Conservation (phyloP, 2,888 invertebrate species). For the Agonopterix subpropinquella region DNA sequence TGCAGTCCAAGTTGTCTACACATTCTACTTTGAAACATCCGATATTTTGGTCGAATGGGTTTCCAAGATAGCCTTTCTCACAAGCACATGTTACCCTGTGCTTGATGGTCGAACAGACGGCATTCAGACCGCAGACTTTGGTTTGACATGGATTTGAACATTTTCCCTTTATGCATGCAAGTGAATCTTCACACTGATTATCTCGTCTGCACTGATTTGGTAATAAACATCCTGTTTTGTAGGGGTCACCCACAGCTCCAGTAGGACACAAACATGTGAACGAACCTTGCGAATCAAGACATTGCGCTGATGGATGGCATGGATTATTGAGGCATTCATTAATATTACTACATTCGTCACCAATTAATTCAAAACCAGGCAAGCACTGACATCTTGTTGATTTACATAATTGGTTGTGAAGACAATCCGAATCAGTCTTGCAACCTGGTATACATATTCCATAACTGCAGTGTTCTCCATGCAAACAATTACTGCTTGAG, state of each 20-base stretch:
- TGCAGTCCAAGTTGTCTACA: slow-evolving; percentile 84
- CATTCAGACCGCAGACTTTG: slow-evolving; percentile 84
- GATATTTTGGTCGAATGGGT: slow-evolving; percentile 82
- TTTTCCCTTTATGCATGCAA: slow-evolving; percentile 84
- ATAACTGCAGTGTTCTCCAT: slow-evolving; percentile 90
- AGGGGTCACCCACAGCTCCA: slow-evolving; percentile 85
- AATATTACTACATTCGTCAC: slow-evolving; percentile 86
- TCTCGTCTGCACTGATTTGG: slow-evolving; percentile 86
- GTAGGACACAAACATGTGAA: slow-evolving; percentile 87
- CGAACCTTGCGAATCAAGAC: slow-evolving; percentile 87
- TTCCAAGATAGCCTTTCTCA: slow-evolving; percentile 88
- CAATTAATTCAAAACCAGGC: slow-evolving; percentile 83
- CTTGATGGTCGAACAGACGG: slow-evolving; percentile 82
- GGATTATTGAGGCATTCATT: slow-evolving; percentile 87
- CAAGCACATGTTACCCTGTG: slow-evolving; percentile 86
- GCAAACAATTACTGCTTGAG: slow-evolving; percentile 91
- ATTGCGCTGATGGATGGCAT: slow-evolving; percentile 87
- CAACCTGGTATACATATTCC: slow-evolving; percentile 91
- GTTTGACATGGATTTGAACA: slow-evolving; percentile 88
- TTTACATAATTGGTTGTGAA: slow-evolving; percentile 84
- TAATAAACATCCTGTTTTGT: slow-evolving; percentile 80
- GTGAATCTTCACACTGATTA: slow-evolving; percentile 83
- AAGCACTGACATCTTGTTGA: slow-evolving; percentile 85
- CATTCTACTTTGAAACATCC: slow-evolving; percentile 95
- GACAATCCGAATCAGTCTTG: slow-evolving; percentile 86